These are phyloP conservation scores for Procavia capensis DNA, from an alignment of 2,113 vertebrate genomes.

Conservation along the genomic window DNA sequence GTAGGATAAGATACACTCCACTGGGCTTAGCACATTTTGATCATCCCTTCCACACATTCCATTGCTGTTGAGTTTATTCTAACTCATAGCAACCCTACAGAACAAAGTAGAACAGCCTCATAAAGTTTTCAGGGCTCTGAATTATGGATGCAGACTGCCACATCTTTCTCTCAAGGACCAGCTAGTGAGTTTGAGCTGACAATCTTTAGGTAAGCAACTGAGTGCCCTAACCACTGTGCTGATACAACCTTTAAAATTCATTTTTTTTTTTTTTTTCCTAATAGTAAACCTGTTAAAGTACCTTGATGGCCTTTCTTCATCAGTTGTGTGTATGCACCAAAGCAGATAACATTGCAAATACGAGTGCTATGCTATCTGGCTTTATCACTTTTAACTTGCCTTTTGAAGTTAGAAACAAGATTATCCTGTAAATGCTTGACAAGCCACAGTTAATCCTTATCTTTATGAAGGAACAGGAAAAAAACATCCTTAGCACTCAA, in stretches of 20 bases:
- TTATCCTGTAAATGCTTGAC: slow-evolving; percentile 58
- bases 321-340: not conserved
- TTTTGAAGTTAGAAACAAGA: slow-evolving; percentile 73
- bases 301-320: not conserved
- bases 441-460: slow-evolving; percentile 64
- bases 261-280: not conserved
- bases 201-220: too few species aligned
- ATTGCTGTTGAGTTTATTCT: too few species aligned
- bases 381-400: slow-evolving; percentile 57
- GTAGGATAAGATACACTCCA: not conserved
- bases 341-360: slow-evolving; percentile 69
- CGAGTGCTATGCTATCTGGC: slow-evolving; percentile 26
- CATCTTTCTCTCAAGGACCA: too few species aligned
- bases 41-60: too few species aligned
- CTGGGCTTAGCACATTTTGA: not conserved
- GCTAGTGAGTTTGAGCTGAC: too few species aligned
- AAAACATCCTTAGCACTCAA: not conserved
- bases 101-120: too few species aligned
- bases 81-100: too few species aligned
- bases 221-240: too few species aligned
- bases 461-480: slow-evolving; percentile 64
- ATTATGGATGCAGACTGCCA: too few species aligned
- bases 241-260: not conserved
- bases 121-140: too few species aligned
- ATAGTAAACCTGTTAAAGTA: slow-evolving; percentile 45